Base-by-base conservation (phyloP, 2,888 invertebrate species). In the Ecliptopera silaceata region DNA sequence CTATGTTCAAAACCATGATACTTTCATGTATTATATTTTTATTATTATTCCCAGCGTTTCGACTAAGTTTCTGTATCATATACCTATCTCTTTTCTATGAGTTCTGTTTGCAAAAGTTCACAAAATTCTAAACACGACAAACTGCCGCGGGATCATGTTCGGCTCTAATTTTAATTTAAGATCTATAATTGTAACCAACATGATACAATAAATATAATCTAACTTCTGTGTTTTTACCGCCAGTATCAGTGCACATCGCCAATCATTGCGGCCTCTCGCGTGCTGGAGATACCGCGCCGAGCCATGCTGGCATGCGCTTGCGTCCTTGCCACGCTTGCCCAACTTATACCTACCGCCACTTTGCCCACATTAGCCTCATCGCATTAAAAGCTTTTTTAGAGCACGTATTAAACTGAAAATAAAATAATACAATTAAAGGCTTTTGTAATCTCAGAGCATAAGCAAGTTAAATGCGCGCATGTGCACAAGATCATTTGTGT, bases 311-410 rank as follows among this genome's bases (percentile, higher is more conserved):
- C 75, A 70, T 69, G 69, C 82, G 71, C 75, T 70, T 69, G 69
- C 82, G 88, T 85, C 88, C 88, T 88, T 88, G 88, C 89, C 84
- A 86, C 86, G 75, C 74, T 89, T 87, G 80, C 88, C 69, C 82
- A 86, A 88, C 79, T 82, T 74, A 81, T 44, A 62, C 64, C 55
- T 15, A 32, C 39, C 29, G 26, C 47, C 22, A 26, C 47, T 13
- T 31, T 48, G 18, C 36, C 45, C 42, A 58, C 51, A 59, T 62
- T 61, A 64, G 79, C 80, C 70, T 74, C 66, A 72, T 68, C 68
- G 73, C 73, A 79, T 83, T 87, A 87, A 86, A 83, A 87, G 85
- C 84, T 85, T 85, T 80, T 75, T 31, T 48, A 73, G 67, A 65
- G 68, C 74, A 49, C 71, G 70, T 70, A 75, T 73, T 74, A 76